These are phyloP conservation scores for Archegozetes longisetosus DNA, from an alignment of 1,140 invertebrate species.

Conservation along the genomic window DNA sequence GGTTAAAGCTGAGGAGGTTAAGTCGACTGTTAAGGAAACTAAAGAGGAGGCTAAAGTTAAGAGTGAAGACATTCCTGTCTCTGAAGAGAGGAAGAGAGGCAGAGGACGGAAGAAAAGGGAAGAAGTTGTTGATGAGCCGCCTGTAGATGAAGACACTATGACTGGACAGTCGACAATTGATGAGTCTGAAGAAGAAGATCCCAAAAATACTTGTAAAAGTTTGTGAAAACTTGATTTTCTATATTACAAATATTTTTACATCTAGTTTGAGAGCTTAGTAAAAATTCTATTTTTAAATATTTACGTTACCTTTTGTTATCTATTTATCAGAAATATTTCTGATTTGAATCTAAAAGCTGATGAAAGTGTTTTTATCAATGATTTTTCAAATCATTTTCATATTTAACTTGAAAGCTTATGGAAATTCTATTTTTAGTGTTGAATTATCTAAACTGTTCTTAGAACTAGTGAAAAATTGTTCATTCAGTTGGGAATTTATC, in stretches of 20 bases:
- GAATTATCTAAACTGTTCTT: too few species aligned
- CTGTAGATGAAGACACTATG: background rate
- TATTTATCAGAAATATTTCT: too few species aligned
- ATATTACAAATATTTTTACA: background rate
- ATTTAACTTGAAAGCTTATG: too few species aligned
- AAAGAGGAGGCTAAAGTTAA: constrained; percentile 3
- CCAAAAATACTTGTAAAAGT: background rate
- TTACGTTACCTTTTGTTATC: too few species aligned
- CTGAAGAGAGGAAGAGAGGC: background rate
- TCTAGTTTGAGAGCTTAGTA: background rate
- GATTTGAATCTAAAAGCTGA: too few species aligned
- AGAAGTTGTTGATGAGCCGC: constrained; percentile 10
- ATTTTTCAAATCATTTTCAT: too few species aligned
- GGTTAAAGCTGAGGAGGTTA: constrained; percentile 5
- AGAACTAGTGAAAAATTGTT: too few species aligned
- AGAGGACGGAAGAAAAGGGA: background rate
- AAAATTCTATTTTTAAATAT: background rate
- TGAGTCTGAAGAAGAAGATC: background rate
- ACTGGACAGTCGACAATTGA: background rate
- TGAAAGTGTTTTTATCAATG: too few species aligned
- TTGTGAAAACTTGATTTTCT: background rate
- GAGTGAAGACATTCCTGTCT: background rate
- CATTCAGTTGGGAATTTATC: too few species aligned
- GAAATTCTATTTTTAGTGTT: too few species aligned
- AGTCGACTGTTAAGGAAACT: background rate